Evolutionary conservation across 2,113 vertebrate genomes (phyloP).

Genomic region (Craseonycteris thonglongyai): DNA sequence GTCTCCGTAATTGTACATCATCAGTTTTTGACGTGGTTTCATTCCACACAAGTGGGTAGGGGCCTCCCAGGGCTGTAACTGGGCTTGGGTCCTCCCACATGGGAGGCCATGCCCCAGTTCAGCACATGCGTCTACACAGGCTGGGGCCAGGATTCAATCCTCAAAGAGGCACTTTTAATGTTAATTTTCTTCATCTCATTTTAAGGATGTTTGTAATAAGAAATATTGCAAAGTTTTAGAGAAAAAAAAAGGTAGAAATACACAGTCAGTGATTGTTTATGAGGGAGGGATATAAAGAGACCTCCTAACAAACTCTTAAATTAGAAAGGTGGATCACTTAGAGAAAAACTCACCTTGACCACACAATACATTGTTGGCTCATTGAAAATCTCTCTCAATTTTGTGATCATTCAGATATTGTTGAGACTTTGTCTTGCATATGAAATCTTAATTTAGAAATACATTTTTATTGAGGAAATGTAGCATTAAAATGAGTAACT

Average conservation of each 20-base stretch:
- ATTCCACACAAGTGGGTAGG: too few relatives aligned
- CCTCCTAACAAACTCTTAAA: background rate
- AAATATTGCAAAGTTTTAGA: background rate
- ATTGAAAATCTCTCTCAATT: slow-evolving; percentile 3
- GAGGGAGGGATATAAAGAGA: background rate
- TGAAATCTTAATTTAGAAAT: slow-evolving; percentile 58
- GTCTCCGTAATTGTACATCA: too few relatives aligned
- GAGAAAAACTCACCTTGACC: background rate
- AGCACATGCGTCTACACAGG: too few relatives aligned
- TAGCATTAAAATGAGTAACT: slow-evolving; percentile 40
- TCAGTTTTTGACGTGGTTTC: too few relatives aligned
- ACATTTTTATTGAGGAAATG: slow-evolving; percentile 44
- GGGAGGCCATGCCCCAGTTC: too few relatives aligned
- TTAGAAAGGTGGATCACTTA: background rate
- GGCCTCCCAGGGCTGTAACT: too few relatives aligned
- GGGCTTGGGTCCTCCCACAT: too few relatives aligned
- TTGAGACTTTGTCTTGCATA: slow-evolving; percentile 35
- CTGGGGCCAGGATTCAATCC: too few relatives aligned
- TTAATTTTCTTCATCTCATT: background rate
- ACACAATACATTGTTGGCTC: background rate
- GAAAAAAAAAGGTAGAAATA: background rate
- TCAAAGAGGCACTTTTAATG: background rate
- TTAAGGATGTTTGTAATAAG: background rate
- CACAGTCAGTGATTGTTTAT: background rate
- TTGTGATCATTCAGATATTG: background rate